Base-by-base conservation (phyloP, 1,140 invertebrate species). In the Bombus breviceps region DNA sequence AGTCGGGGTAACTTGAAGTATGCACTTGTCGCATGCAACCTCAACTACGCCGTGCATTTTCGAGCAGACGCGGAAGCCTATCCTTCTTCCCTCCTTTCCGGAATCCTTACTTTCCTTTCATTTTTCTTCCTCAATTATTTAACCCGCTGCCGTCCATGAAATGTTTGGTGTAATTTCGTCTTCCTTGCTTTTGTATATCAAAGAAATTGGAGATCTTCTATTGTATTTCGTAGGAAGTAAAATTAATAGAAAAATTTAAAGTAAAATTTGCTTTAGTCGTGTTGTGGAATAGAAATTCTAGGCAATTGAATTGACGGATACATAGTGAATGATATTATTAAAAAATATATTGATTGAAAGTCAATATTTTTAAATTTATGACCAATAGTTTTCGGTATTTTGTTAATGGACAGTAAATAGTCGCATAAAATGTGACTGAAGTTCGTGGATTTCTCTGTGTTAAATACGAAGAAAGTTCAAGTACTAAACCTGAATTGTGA, bases 11-110 rank as follows among this genome's bases (percentile, higher is more conserved):
- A 93, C 92, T 93, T 93, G 92, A 93, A 93, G 93, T 93, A 93
- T 93, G 92, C 93, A 92, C 92, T 93, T 92, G 92, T 93, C 92
- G 93, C 93, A 93, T 92, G 93, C 93, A 92, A 93, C 80, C 92
- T 84, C 88, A 90, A 90, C 84, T 91, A 86, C 85, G 88, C 34
- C 86, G 79, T 86, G 75, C 74, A 84, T 73, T 75, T 68, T 64
- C 78, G 39, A 80, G 68, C 57, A 34, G 66, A 62, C 74, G 66
- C n/a, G 43, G 47, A 53, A 32, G 37, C 86, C 77, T 41, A 64
- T 79, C 75, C 85, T 64, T 83, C 69, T 77, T n/a, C 72, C 66
- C 85, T 64, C 83, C 69, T 72, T n/a, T 32, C 64, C 80, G 80
- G 87, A 86, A 81, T 90, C 68, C 82, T 88, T 76, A 18, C 32